Base-by-base conservation (phyloP, 2,113 vertebrate species). In the Chaetodon trifascialis region DNA sequence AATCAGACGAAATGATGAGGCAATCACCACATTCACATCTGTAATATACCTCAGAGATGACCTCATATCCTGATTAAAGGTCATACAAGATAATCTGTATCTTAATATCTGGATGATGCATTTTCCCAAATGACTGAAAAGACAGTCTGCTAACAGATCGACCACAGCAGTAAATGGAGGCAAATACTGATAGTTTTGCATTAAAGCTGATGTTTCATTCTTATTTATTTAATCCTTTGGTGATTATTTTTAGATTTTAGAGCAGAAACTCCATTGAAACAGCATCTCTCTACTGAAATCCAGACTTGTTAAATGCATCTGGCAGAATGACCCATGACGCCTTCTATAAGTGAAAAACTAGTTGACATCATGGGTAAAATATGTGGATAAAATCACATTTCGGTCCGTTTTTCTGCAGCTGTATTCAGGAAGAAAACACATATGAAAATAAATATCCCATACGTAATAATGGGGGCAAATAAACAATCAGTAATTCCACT, bases 21-120 rank as follows among this genome's bases (percentile, higher is more conserved):
- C 59, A 46, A 12, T 58, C 51, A 86, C 56, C 47, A 10, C 74
- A 65, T 52, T 59, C 38, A 76, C n/a, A 67, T 85, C 40, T 25
- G 21, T 49, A 60, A 55, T 30, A 30, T n/a, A 11, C 55, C 72
- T 2, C 52, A 42, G 54, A 54, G 47, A 85, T 83, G 21, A 90
- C 51, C 73, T 86, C 86, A 84, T 21, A 21, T 80, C 65, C 84
- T 84, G 69, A 76, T 76, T 44, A 67, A 36, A 73, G 52, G 51
- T 64, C 70, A 63, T 46, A 63, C 62, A n/a, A 77, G 49, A 52
- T 65, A 19, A 49, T n/a, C 0, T 23, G 42, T 23, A 34, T 68
- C 15, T 44, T 73, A 40, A 58, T 72, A 69, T 47, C 19, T 19
- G n/a, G 23, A 78, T 79, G 49, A 21, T 44, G 10, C 8, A 44